Conservation (phyloP, 2,888 invertebrate species). For the Stenodera caucasica region DNA sequence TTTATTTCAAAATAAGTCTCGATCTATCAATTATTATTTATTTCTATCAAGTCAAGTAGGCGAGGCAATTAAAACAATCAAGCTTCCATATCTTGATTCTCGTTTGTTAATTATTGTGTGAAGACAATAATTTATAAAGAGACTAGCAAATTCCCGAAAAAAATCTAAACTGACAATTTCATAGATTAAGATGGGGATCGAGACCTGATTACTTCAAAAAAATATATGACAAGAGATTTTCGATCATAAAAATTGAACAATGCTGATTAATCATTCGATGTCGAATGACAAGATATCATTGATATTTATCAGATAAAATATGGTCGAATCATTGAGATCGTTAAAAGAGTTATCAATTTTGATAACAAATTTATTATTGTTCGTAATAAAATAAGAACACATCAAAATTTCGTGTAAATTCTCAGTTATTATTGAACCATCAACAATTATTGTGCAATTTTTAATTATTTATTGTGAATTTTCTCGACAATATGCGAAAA, state of each 20-base stretch:
- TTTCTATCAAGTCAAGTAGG: too few relatives aligned
- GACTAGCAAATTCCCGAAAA: too few relatives aligned
- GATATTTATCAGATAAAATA: slow-evolving; percentile 8
- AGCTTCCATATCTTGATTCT: too few relatives aligned
- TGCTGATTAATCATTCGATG: not conserved
- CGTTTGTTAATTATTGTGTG: too few relatives aligned
- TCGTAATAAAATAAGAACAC: not conserved
- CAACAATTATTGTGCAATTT: not conserved
- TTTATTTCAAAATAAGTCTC: too few relatives aligned
- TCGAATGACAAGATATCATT: not conserved
- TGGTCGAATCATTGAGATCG: not conserved
- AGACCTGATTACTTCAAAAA: too few relatives aligned
- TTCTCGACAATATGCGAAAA: slow-evolving; percentile 1
- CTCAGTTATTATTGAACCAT: not conserved
- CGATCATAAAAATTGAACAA: not conserved
- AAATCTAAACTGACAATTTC: too few relatives aligned
- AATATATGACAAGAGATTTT: too few relatives aligned
- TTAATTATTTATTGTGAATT: not conserved
- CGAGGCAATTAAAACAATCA: too few relatives aligned
- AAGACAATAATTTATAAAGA: too few relatives aligned
- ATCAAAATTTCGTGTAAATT: not conserved
- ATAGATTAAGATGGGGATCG: too few relatives aligned
- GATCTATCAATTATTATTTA: too few relatives aligned
- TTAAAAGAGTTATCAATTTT: not conserved
- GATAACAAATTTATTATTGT: slow-evolving; percentile 8